phyloP scores from a whole-genome alignment of 2,113 vertebrate species.

The Oryctolagus cuniculus region mOryCun1.1 NC_091442.1:76712001-76712500 shows the following conservation, averaged over 20 bases:
- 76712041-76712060: neutral
- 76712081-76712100: neutral
- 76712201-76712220: constrained; percentile 1
- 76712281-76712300: neutral
- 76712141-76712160: neutral
- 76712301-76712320: neutral
- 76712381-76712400: neutral
- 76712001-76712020: neutral
- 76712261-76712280: neutral
- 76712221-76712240: neutral
- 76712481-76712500: neutral
- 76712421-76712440: neutral
- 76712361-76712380: neutral
- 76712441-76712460: neutral
- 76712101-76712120: neutral
- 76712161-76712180: neutral
- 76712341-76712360: neutral
- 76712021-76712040: neutral
- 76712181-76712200: neutral
- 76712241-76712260: neutral
- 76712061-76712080: neutral
- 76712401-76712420: too few relatives aligned
- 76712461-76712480: neutral
- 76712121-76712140: neutral
- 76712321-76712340: neutral